A percentile compares a stretch with the other conserved stretches of the same genome.
These are phyloP conservation scores for Silurus aristotelis DNA, from an alignment of 2,797 vertebrate species.

Conservation along the genomic window DNA sequence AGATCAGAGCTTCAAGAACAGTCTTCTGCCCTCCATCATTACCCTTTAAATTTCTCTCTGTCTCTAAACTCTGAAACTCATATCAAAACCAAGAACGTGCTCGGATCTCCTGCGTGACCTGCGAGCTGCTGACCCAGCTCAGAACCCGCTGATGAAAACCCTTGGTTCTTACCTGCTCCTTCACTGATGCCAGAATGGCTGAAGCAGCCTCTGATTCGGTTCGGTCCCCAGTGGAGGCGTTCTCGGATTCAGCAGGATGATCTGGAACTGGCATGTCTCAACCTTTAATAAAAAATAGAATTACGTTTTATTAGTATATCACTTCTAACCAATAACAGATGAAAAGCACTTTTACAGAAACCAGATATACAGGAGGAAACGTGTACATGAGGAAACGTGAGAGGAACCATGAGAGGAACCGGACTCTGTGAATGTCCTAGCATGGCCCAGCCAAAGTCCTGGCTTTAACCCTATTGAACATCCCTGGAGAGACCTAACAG, in stretches of 20 bases:
- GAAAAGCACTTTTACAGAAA: no score
- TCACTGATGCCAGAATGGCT: conserved; percentile 95
- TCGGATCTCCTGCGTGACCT: conserved; percentile 39
- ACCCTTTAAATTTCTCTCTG: conserved; percentile 43
- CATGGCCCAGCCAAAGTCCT: no score
- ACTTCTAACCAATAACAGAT: background rate
- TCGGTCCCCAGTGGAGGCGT: conserved; percentile 89
- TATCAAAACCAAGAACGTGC: conserved; percentile 53
- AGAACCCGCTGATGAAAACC: background rate
- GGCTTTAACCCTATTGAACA: no score
- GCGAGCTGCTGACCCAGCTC: background rate
- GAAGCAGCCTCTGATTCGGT: conserved; percentile 94
- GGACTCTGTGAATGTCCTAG: background rate
- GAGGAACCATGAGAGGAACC: background rate
- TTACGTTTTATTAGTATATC: background rate
- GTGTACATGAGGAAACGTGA: background rate
- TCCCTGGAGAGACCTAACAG: no score
- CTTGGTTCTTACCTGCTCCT: conserved; percentile 89
- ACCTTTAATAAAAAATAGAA: conserved; percentile 46
- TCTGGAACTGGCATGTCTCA: conserved; percentile 95
- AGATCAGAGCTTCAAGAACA: background rate
- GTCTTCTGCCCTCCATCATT: conserved; percentile 41
- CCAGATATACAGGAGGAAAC: background rate
- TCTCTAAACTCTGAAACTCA: conserved; percentile 31
- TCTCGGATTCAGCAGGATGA: conserved; percentile 89